Conservation (phyloP, 92 coral and sea anemone genomes). For the Palythoa caribaeorum region DNA sequence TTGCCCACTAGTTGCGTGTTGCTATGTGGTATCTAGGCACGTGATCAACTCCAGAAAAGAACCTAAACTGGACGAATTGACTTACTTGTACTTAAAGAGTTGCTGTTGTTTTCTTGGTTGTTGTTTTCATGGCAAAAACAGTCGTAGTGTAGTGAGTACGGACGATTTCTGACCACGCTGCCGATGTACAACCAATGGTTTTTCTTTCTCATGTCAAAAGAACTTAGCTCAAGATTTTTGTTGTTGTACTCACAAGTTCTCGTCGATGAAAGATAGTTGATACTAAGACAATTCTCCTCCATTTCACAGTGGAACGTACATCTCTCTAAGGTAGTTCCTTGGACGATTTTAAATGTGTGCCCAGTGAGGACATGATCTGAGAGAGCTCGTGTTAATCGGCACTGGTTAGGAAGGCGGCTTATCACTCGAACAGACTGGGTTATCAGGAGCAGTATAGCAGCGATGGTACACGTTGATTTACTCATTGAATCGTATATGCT, state of each 20-base stretch:
- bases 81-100: background rate
- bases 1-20: too few relatives aligned
- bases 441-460: background rate
- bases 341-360: constrained; percentile 50
- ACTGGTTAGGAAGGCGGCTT: background rate
- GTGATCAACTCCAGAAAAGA: too few relatives aligned
- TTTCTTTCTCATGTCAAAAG: constrained; percentile 51
- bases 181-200: constrained; percentile 64
- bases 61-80: background rate
- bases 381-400: constrained; percentile 55
- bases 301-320: constrained; percentile 72
- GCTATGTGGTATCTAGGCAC: too few relatives aligned
- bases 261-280: constrained; percentile 57
- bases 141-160: constrained; percentile 54
- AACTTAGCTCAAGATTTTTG: constrained; percentile 60
- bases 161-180: constrained; percentile 66
- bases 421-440: background rate
- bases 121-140: constrained; percentile 59
- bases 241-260: constrained; percentile 75
- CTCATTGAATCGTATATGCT: too few relatives aligned
- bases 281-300: constrained; percentile 66
- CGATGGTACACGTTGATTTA: too few relatives aligned
- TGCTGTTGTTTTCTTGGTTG: background rate
- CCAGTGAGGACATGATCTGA: constrained; percentile 64
- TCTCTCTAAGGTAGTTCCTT: constrained; percentile 58